phyloP scores from a whole-genome alignment of 2,888 invertebrate species.

The Dichetophora obliterata region DNA sequence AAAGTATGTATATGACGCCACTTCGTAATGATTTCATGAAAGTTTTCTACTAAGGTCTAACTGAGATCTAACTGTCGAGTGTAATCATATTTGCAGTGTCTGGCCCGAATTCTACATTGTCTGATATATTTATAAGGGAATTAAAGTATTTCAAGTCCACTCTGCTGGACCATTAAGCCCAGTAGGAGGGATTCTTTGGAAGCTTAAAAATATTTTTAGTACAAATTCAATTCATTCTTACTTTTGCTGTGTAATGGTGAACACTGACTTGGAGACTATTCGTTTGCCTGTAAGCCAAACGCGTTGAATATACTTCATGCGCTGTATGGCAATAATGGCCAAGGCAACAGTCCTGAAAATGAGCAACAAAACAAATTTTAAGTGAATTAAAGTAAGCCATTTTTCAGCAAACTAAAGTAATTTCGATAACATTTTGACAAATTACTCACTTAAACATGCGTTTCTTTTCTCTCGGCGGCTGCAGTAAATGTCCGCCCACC shows the following conservation, averaged over 20 bases:
- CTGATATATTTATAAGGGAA: too few species aligned
- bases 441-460: slow-evolving; percentile 66
- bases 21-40: too few species aligned
- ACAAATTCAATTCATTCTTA: slow-evolving; percentile 50
- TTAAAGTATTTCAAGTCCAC: too few species aligned
- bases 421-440: neutral
- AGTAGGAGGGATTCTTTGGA: too few species aligned
- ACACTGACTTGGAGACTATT: slow-evolving; percentile 71
- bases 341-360: slow-evolving; percentile 72
- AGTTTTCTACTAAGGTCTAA: too few species aligned
- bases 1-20: too few species aligned
- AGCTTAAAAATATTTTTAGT: too few species aligned
- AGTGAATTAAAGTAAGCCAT: too few species aligned
- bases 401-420: neutral
- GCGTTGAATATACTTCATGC: slow-evolving; percentile 78
- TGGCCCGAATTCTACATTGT: too few species aligned
- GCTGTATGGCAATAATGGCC: slow-evolving; percentile 73
- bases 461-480: slow-evolving; percentile 55
- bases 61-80: too few species aligned
- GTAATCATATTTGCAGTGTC: too few species aligned
- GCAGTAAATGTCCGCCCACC: slow-evolving; percentile 48
- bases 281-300: slow-evolving; percentile 76
- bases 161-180: too few species aligned
- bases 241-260: slow-evolving; percentile 68
- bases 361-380: slow-evolving; percentile 29